Evolutionary conservation across 2,888 invertebrate species (phyloP), one percentile per base, ranked within the genome.

Genomic region (Eupithecia insigniata): DNA sequence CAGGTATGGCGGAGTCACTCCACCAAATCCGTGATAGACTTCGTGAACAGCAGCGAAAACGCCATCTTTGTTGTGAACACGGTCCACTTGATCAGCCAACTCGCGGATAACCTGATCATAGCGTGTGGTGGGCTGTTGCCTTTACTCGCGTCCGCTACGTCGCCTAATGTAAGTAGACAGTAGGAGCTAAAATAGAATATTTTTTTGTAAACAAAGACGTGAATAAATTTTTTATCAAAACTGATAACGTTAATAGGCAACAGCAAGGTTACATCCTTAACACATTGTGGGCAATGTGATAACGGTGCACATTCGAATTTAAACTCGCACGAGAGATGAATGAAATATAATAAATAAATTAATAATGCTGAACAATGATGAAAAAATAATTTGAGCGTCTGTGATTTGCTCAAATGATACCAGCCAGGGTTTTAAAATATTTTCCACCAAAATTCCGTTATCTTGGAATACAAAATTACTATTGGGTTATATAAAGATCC

Each of bases 41-140:
- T 99, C 94, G 99, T 99, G 80, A 99, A 99, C 94, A 98, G 98
- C 92, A 97, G 98, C 87, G 99, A 99, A 92, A 99, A 99, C 91
- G 99, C 99, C 32, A 98, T 99, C 82, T 99, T 99, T 92, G 99
- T 99, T 73, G 99, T 99, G 77, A 99, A 99, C 92, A 99, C 99
- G 6, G 99, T 99, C 66, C 99, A 99, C 93, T 95, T 99, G 87
- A 99, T 99, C 89, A 99, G 99, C 18, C 99, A 99, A 93, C 95
- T 99, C 80, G 98, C 99, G 0, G 99, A 99, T 93, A 99, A 99
- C 94, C 96, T 99, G 80, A 99, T 99, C 85, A 99, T 99, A 83
- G 99, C 99, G 32, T 99, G 99, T 87, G 99, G 99, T 16, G 99
- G 99, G 22, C 95, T 99, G 66, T 94, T 99, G 83, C 99, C 99